Evolutionary conservation across 2,888 invertebrate species (phyloP).

Genomic region (Halocaridina rubra): DNA sequence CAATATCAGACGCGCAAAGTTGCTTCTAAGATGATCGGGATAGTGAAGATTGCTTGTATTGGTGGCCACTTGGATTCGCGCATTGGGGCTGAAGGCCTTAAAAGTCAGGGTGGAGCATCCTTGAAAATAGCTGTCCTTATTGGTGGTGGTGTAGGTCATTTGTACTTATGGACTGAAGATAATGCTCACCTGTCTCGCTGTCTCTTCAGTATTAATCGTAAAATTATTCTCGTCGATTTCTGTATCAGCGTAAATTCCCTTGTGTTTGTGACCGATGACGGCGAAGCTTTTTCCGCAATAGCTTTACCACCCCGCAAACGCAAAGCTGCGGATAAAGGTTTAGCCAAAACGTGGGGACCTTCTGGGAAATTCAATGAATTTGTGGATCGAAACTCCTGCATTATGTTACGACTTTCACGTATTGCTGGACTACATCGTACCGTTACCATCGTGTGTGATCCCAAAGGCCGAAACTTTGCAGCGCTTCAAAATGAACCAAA

Average conservation of each 20-base stretch:
- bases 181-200: constrained; percentile 35
- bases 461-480: constrained; percentile 51
- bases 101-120: constrained; percentile 36
- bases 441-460: constrained; percentile 43
- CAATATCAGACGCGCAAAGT: constrained; percentile 53
- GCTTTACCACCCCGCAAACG: constrained; percentile 2
- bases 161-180: constrained; percentile 46
- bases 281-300: constrained; percentile 36
- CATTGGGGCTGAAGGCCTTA: constrained; percentile 26
- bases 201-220: constrained; percentile 31
- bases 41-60: constrained; percentile 50
- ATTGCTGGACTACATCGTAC: constrained; percentile 48
- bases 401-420: constrained; percentile 29
- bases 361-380: constrained; percentile 24
- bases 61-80: constrained; percentile 41
- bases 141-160: constrained; percentile 21
- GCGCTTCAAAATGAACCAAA: constrained; percentile 47
- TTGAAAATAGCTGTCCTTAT: constrained; percentile 49
- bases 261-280: constrained; percentile 41
- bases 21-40: constrained; percentile 31
- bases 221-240: constrained; percentile 45
- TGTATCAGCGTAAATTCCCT: constrained; percentile 31
- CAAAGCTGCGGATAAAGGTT: constrained; percentile 7
- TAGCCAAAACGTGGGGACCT: not conserved
- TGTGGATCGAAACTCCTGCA: constrained; percentile 11